Evolutionary conservation across 2,113 vertebrate genomes (phyloP).

Genomic region (Pseudonaja textilis): DNA sequence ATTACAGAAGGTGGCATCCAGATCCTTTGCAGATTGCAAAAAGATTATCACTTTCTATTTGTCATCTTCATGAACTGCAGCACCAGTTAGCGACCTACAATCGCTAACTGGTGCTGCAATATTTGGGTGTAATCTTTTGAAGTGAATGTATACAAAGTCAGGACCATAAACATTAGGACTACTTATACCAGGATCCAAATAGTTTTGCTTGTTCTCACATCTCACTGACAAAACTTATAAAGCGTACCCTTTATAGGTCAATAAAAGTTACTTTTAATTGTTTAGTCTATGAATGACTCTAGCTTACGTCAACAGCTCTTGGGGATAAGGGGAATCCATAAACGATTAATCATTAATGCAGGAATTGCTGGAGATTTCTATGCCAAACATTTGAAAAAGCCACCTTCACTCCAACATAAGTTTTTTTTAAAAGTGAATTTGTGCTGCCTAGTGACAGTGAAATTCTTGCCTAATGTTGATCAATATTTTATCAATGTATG

Average conservation of each 20-base stretch:
- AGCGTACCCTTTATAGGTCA: neutral
- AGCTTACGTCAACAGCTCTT: constrained; percentile 8
- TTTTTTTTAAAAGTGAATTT: neutral
- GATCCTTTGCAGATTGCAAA: neutral
- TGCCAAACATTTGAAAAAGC: neutral
- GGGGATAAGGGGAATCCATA: constrained; percentile 7
- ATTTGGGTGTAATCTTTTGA: neutral
- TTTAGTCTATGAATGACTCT: neutral
- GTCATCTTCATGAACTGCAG: neutral
- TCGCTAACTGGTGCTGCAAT: neutral
- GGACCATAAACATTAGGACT: neutral
- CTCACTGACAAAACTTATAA: neutral
- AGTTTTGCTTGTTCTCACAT: neutral
- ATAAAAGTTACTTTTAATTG: constrained; percentile 16
- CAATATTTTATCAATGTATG: neutral
- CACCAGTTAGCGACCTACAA: neutral
- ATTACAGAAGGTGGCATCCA: neutral
- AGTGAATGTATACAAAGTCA: neutral
- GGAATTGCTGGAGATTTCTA: neutral
- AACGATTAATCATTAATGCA: neutral
- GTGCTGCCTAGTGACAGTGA: neutral
- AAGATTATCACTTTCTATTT: neutral
- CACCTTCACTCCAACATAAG: neutral
- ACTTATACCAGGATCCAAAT: neutral
- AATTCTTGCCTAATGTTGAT: neutral